Conservation (phyloP, 2,888 invertebrate species). For the Epistrophe eligans region DNA sequence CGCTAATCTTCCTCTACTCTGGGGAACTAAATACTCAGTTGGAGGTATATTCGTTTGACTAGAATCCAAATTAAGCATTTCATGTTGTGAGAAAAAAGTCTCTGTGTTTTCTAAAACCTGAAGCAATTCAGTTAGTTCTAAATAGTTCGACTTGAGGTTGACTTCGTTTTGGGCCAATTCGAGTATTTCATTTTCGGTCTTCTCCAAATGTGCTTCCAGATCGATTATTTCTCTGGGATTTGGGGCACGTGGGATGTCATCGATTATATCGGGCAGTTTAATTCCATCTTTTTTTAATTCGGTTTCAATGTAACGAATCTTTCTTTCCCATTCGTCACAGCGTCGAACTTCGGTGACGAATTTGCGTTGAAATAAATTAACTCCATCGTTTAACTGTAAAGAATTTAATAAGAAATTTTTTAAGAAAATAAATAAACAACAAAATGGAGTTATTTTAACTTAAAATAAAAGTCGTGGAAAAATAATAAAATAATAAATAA, state of each 20-base stretch:
- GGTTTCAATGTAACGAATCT: constrained; percentile 90
- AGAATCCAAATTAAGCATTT: constrained; percentile 80
- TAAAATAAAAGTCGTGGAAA: too few species aligned
- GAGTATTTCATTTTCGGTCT: constrained; percentile 96
- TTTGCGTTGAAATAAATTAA: constrained; percentile 92
- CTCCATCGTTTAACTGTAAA: constrained; percentile 88
- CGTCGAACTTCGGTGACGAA: constrained; percentile 93
- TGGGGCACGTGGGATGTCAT: constrained; percentile 88
- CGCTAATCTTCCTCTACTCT: constrained; percentile 84
- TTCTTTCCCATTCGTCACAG: constrained; percentile 94
- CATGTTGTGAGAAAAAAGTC: constrained; percentile 82
- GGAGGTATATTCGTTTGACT: constrained; percentile 89
- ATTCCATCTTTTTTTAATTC: constrained; percentile 91
- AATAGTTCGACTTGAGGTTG: constrained; percentile 94
- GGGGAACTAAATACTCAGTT: constrained; percentile 83
- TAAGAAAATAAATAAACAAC: not conserved
- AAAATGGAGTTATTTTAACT: not conserved
- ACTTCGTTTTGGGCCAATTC: constrained; percentile 97
- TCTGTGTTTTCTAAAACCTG: constrained; percentile 97
- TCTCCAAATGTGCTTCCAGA: constrained; percentile 94
- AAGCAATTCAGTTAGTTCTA: constrained; percentile 95
- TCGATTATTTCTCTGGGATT: constrained; percentile 92
- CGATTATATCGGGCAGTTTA: constrained; percentile 87
- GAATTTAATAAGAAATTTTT: constrained; percentile 73
- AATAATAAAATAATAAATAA: too few species aligned